phyloP scores from a whole-genome alignment of 2,113 vertebrate species.

The Notechis scutatus region DNA sequence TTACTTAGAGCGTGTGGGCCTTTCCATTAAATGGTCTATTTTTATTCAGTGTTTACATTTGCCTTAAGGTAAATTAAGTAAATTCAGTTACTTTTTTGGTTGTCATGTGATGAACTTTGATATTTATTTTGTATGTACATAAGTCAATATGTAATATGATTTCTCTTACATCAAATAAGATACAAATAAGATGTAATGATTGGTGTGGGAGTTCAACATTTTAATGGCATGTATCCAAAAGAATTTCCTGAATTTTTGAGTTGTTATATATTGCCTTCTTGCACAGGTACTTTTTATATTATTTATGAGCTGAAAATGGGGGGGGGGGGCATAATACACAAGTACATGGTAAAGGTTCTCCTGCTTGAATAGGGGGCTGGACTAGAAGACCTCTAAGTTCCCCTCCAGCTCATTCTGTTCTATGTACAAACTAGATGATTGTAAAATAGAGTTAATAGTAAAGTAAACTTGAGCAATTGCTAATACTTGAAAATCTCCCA shows the following conservation, averaged over 20 bases:
- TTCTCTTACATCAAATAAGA: neutral
- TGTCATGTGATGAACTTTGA: neutral
- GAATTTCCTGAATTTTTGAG: neutral
- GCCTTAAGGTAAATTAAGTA: constrained; percentile 34
- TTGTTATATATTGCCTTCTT: neutral
- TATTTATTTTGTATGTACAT: neutral
- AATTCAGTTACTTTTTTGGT: neutral
- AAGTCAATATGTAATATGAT: neutral
- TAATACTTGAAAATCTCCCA: neutral
- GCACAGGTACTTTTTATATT: neutral
- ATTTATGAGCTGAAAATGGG: neutral
- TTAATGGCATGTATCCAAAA: neutral
- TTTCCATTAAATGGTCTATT: constrained; percentile 50
- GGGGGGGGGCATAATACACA: neutral
- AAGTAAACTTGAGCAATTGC: neutral
- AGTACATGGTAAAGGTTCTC: no score
- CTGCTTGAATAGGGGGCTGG: no score
- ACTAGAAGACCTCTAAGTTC: no score
- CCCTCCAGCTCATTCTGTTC: no score
- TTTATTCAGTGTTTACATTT: constrained; percentile 35
- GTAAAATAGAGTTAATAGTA: neutral
- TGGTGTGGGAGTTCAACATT: neutral
- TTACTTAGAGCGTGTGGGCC: constrained; percentile 24
- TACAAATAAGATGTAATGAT: neutral
- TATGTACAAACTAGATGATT: neutral